Evolutionary conservation across 2,888 invertebrate species (phyloP).

Genomic region (Pollenia griseotomentosa): DNA sequence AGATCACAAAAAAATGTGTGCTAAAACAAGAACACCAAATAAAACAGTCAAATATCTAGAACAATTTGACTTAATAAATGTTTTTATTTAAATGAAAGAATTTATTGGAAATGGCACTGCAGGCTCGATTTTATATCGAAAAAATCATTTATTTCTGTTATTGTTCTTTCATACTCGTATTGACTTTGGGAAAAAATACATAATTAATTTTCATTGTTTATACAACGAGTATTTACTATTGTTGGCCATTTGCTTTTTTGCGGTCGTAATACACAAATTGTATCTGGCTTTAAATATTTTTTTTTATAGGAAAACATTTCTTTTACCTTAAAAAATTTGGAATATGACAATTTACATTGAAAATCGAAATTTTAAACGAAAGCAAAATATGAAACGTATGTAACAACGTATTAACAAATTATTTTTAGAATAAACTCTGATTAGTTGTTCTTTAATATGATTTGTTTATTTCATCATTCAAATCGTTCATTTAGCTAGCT

Average conservation of each 20-base stretch:
- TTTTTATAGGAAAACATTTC: conserved; percentile 35
- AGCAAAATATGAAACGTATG: background rate
- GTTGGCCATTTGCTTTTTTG: conserved; percentile 25
- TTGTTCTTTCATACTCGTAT: background rate
- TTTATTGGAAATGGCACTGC: background rate
- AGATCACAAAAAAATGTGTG: conserved; percentile 14
- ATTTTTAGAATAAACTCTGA: conserved; percentile 14
- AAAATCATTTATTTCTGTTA: conserved; percentile 6
- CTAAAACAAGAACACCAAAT: background rate
- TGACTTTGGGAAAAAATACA: background rate
- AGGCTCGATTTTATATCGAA: background rate
- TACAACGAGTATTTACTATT: conserved; percentile 3
- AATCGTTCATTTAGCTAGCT: background rate
- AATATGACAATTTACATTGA: conserved; percentile 33
- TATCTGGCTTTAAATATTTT: conserved; percentile 1
- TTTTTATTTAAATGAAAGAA: background rate
- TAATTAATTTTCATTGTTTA: conserved; percentile 26
- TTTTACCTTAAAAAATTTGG: conserved; percentile 15
- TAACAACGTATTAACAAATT: background rate
- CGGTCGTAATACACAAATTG: background rate
- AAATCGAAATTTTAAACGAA: background rate
- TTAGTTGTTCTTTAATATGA: conserved; percentile 6
- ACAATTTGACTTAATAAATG: conserved; percentile 9
- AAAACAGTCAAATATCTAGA: background rate
- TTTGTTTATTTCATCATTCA: conserved; percentile 8